A percentile compares a stretch with the other conserved stretches of the same genome.
phyloP scores from a whole-genome alignment of 64 coral and sea anemone genomes.

The Acropora yongei region DNA sequence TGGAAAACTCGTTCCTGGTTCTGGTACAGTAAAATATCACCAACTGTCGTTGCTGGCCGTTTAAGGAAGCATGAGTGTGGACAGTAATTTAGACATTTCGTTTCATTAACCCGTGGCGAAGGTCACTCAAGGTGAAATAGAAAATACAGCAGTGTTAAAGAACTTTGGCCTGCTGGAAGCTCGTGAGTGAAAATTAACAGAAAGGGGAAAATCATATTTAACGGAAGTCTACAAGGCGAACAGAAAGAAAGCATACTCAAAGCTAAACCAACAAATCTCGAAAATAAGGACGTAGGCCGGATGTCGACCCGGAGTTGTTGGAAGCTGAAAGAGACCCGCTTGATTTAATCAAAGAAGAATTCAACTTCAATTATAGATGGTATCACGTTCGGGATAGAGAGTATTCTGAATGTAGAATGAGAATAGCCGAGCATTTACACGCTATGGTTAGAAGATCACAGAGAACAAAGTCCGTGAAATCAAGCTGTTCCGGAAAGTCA shows the following conservation, averaged over 20 bases:
- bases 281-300: too few species aligned
- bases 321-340: conserved; percentile 15
- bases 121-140: neutral
- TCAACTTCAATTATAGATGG: conserved; percentile 42
- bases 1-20: neutral
- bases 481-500: neutral
- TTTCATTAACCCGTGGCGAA: neutral
- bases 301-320: neutral
- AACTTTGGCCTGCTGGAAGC: neutral
- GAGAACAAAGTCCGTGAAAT: neutral
- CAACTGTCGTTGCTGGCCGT: neutral
- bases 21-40: neutral
- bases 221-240: neutral
- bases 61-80: neutral
- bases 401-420: conserved; percentile 35
- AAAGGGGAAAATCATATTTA: conserved; percentile 48
- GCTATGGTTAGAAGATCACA: neutral
- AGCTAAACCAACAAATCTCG: too few species aligned
- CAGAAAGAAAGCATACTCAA: conserved; percentile 4
- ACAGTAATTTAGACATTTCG: neutral
- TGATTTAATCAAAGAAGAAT: conserved; percentile 38
- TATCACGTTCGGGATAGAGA: conserved; percentile 50
- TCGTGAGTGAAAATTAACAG: conserved; percentile 36
- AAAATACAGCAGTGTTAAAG: neutral
- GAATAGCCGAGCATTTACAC: conserved; percentile 16